Conservation (phyloP, 1,140 invertebrate species). For the Dreissena polymorpha region DNA sequence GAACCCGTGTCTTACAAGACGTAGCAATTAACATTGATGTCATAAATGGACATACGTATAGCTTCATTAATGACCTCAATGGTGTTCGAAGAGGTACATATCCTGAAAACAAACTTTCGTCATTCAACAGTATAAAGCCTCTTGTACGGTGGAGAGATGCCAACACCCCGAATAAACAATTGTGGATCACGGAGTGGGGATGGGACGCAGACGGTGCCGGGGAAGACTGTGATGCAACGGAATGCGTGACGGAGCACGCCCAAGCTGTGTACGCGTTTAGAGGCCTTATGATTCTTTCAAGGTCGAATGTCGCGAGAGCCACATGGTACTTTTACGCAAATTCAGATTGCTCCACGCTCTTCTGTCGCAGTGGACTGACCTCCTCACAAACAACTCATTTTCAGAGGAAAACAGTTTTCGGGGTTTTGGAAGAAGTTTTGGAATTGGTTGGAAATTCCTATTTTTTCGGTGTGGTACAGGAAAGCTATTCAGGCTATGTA, state of each 20-base stretch:
- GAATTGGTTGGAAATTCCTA: slow-evolving; percentile 52
- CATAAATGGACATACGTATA: slow-evolving; percentile 68
- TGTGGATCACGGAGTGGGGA: slow-evolving; percentile 72
- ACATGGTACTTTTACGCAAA: slow-evolving; percentile 72
- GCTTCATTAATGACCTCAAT: slow-evolving; percentile 50
- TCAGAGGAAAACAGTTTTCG: slow-evolving; percentile 61
- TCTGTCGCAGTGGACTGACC: slow-evolving; percentile 67
- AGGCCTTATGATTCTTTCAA: slow-evolving; percentile 59
- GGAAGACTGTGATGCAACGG: slow-evolving; percentile 59
- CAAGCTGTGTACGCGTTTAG: slow-evolving; percentile 64
- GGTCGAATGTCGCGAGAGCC: slow-evolving; percentile 57
- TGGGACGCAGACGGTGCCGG: slow-evolving; percentile 63
- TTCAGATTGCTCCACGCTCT: slow-evolving; percentile 60
- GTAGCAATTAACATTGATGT: slow-evolving; percentile 57
- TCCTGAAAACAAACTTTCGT: slow-evolving; percentile 61
- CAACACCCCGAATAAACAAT: slow-evolving; percentile 59
- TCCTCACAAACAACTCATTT: slow-evolving; percentile 57
- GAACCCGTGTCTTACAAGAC: slow-evolving; percentile 56
- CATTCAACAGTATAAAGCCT: slow-evolving; percentile 64
- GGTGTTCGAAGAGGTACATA: slow-evolving; percentile 58
- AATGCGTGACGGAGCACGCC: slow-evolving; percentile 64
- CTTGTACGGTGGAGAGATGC: slow-evolving; percentile 63
- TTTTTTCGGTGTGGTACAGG: slow-evolving; percentile 55
- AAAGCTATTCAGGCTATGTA: slow-evolving; percentile 60
- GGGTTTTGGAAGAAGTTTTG: slow-evolving; percentile 57